These are phyloP conservation scores for Pavo muticus DNA, from an alignment of 2,113 vertebrate species.

Conservation along the genomic window DNA sequence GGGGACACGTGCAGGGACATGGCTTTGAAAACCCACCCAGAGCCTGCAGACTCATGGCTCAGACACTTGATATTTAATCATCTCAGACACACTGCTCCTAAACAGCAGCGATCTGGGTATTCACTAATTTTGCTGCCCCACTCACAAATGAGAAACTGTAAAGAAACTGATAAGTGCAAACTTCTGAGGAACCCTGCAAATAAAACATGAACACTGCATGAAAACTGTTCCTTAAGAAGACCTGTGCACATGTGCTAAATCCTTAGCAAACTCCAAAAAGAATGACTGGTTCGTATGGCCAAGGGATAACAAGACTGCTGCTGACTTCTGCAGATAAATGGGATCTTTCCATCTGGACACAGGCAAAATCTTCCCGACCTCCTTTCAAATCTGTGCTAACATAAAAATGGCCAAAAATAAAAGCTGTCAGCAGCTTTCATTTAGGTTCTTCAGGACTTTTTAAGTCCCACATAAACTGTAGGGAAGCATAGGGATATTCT, in stretches of 20 bases:
- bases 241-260: neutral
- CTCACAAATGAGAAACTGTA: neutral
- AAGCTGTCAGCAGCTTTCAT: neutral
- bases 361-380: neutral
- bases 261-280: neutral
- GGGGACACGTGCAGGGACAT: neutral
- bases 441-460: neutral
- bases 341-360: neutral
- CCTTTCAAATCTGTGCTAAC: neutral
- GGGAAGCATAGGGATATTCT: neutral
- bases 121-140: too few species aligned
- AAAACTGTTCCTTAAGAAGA: neutral
- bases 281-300: rapidly evolving
- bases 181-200: neutral
- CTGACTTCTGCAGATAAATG: neutral
- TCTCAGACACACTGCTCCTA: neutral
- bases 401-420: neutral
- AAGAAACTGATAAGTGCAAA: neutral
- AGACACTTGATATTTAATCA: neutral
- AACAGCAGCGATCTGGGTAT: neutral
- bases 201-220: neutral
- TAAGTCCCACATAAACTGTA: neutral
- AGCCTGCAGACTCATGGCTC: neutral
- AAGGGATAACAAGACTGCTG: neutral
- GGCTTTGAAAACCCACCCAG: neutral